Base-by-base conservation (phyloP, 2,888 invertebrate genomes). In the Saturnia pavonia region DNA sequence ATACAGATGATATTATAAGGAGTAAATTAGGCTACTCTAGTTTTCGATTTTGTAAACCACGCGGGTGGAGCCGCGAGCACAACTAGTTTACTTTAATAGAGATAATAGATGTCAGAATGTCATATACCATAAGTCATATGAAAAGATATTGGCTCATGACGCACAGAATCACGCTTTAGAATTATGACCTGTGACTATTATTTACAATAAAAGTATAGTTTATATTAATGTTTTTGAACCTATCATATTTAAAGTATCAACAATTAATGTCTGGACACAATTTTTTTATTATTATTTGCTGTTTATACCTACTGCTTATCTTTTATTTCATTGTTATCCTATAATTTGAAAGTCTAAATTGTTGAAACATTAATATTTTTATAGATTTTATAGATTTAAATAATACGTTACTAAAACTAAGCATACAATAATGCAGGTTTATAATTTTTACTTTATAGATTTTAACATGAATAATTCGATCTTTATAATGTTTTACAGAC, bases 401-500 rank as follows among this genome's bases (percentile, higher is more conserved):
- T 11, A 54, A 22, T 54, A 22, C n/a, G 1, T 54, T 22, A 54
- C 22, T 54, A 54, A 54, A 22, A 22, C 11, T 54, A 11, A 54
- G 22, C 11, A 22, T 3, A 22, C 51, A 51, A 51, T 51, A 51
- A 6, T 51, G 3, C 19, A 7, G n/a, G 19, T 51, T 54, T 54
- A 54, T 22, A 54, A 22, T 54, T n/a, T n/a, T 51, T 16, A 45
- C 16, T 51, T 8, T 22, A 22, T 54, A 22, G 1, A 54, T 9
- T n/a, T 22, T 1, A 48, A 54, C 22, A 9, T 54, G n/a, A 22
- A 22, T 25, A 22, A 25, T 27, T 67, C 25, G 11, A 45, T 7
- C 16, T 22, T 66, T 73, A 16, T 67, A 54, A 43, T 71, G 89
- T 89, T 84, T 95, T 95, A 0, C 92, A 96, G 98, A 99, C 95